A percentile compares a stretch with the other conserved stretches of the same genome.
Evolutionary conservation across 2,888 invertebrate species (phyloP).

Genomic region (Emesis russula): DNA sequence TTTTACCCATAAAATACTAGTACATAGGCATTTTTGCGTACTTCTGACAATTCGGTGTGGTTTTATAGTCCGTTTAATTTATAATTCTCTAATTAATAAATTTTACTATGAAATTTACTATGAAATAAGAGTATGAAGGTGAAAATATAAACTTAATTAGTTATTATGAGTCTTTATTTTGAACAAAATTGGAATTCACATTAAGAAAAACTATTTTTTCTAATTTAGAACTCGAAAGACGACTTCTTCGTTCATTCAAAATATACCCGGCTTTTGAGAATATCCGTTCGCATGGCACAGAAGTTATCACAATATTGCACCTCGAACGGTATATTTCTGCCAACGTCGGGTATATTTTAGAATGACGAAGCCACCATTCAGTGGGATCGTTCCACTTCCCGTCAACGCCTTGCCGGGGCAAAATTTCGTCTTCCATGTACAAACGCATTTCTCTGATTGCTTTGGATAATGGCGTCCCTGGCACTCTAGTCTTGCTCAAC

Average conservation of each 20-base stretch:
- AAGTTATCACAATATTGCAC: slow-evolving; percentile 22
- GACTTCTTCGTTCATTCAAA: slow-evolving; percentile 57
- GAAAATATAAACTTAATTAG: too few species aligned
- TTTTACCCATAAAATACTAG: too few species aligned
- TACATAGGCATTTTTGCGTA: too few species aligned
- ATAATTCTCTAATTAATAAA: too few species aligned
- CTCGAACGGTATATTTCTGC: slow-evolving; percentile 31
- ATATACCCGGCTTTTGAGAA: slow-evolving; percentile 69
- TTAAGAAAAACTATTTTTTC: slow-evolving; percentile 70
- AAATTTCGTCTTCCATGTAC: slow-evolving; percentile 17
- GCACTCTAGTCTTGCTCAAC: neutral
- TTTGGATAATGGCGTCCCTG: slow-evolving; percentile 40
- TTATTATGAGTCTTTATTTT: slow-evolving; percentile 7
- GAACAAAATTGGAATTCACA: slow-evolving; percentile 14
- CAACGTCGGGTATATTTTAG: slow-evolving; percentile 41
- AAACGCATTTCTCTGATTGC: slow-evolving; percentile 28
- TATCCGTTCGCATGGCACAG: slow-evolving; percentile 69
- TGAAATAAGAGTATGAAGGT: too few species aligned
- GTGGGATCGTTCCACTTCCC: slow-evolving; percentile 47
- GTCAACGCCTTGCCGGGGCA: slow-evolving; percentile 28
- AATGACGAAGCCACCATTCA: slow-evolving; percentile 48
- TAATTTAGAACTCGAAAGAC: slow-evolving; percentile 60
- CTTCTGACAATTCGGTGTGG: too few species aligned
- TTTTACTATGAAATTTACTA: too few species aligned
- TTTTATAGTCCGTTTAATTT: too few species aligned